These are phyloP conservation scores for Lasioglossum malachurum DNA, from an alignment of 2,888 invertebrate genomes.

Conservation along the genomic window DNA sequence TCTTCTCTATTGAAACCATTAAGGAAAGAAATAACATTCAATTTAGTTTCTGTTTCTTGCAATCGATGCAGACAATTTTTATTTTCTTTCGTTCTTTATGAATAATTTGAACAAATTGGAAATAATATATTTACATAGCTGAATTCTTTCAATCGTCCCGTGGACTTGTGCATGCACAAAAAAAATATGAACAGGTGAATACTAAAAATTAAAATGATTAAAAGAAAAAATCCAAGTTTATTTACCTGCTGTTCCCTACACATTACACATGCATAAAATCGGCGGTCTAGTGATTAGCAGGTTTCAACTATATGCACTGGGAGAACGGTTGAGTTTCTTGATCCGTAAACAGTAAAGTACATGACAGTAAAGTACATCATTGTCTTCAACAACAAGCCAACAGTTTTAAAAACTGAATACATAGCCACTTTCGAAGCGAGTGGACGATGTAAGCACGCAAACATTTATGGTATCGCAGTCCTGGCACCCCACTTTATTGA, in stretches of 20 bases:
- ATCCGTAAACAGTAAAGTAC: no score
- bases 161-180: not conserved
- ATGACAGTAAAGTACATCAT: not conserved
- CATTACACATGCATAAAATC: not conserved
- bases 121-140: not conserved
- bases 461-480: not conserved
- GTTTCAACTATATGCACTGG: not conserved
- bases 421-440: not conserved
- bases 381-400: not conserved
- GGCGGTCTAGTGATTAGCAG: not conserved
- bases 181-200: not conserved
- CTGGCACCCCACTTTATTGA: not conserved
- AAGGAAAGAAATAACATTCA: no score
- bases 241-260: no score
- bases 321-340: not conserved
- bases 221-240: no score
- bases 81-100: not conserved
- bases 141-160: not conserved
- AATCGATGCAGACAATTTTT: no score
- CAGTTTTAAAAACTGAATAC: not conserved
- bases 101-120: not conserved
- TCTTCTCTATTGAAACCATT: no score
- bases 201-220: no score
- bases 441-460: not conserved
- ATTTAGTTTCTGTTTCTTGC: no score